Conservation (phyloP, 23 tunicate species). For the Diplosoma virens region DNA sequence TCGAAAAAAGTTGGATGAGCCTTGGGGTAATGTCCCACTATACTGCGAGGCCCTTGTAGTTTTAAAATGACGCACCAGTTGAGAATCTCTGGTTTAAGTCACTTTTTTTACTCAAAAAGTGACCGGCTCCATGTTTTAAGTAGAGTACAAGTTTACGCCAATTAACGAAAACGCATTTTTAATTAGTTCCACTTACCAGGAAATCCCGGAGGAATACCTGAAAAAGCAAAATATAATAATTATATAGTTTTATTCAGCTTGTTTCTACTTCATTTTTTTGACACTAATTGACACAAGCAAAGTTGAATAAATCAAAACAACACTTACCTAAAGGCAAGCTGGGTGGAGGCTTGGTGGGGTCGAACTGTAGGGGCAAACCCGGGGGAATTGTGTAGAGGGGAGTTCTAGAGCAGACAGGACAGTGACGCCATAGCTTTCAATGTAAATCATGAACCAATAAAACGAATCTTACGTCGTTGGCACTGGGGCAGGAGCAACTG, state of each 20-base stretch:
- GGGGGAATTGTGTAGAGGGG: conserved; percentile 20
- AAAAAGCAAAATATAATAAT: conserved; percentile 1
- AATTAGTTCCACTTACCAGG: conserved; percentile 33
- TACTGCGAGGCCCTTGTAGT: no score
- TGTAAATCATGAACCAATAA: no score
- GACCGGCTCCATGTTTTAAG: no score
- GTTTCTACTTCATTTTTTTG: not conserved
- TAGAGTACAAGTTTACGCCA: no score
- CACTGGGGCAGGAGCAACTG: conserved; percentile 9
- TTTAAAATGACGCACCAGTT: no score
- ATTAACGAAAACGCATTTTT: no score
- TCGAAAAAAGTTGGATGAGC: no score
- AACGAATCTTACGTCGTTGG: conserved; percentile 22
- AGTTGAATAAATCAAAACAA: not conserved
- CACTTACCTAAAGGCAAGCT: conserved; percentile 49
- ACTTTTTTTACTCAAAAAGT: no score
- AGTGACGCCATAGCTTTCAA: no score
- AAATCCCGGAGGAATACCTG: conserved; percentile 56
- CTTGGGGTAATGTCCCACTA: no score
- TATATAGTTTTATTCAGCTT: not conserved
- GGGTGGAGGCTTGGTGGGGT: conserved; percentile 88
- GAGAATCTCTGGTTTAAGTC: no score
- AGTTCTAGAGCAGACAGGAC: no score
- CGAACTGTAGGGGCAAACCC: conserved; percentile 47
- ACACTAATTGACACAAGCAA: not conserved